A percentile compares a stretch with the other conserved stretches of the same genome.
These are phyloP conservation scores for Furnarius figulus DNA, from an alignment of 2,113 vertebrate genomes.

Conservation along the genomic window DNA sequence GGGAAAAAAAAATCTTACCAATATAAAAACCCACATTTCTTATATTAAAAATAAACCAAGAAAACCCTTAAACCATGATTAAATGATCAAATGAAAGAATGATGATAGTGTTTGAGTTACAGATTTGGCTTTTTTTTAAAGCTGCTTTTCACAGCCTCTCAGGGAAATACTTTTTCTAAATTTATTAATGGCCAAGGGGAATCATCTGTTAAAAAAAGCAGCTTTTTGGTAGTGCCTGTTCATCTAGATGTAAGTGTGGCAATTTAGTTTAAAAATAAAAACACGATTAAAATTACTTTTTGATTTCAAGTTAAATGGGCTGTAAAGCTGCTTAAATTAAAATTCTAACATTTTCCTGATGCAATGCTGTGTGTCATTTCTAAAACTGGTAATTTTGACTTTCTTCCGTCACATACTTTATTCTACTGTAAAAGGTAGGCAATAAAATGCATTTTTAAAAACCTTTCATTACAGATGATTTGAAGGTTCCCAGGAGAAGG, in stretches of 20 bases:
- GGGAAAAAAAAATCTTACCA: not conserved
- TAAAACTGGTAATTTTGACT: slow-evolving; percentile 3
- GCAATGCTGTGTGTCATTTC: slow-evolving; percentile 14
- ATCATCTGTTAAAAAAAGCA: slow-evolving; percentile 10
- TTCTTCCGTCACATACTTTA: slow-evolving; percentile 27
- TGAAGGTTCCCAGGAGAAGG: not conserved
- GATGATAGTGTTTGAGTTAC: not conserved
- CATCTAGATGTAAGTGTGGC: slow-evolving; percentile 43
- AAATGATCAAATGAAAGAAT: not conserved
- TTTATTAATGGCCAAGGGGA: slow-evolving; percentile 43
- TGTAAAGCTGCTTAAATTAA: slow-evolving; percentile 58
- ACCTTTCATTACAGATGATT: slow-evolving; percentile 27
- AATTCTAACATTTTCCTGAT: slow-evolving; percentile 28
- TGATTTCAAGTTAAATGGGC: slow-evolving; percentile 59
- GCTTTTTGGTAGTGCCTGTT: slow-evolving; percentile 46
- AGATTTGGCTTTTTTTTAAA: not conserved
- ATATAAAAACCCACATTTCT: not conserved
- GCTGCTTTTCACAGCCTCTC: not conserved
- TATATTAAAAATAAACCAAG: not conserved
- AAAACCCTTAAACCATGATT: not conserved
- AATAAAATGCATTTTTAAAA: not conserved
- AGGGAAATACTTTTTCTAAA: not conserved
- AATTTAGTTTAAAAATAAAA: slow-evolving; percentile 67
- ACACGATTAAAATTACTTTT: slow-evolving; percentile 62
- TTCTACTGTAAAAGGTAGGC: not conserved